Base-by-base conservation (phyloP, 2,113 vertebrate genomes). In the Apistogramma diplotaenia region DNA sequence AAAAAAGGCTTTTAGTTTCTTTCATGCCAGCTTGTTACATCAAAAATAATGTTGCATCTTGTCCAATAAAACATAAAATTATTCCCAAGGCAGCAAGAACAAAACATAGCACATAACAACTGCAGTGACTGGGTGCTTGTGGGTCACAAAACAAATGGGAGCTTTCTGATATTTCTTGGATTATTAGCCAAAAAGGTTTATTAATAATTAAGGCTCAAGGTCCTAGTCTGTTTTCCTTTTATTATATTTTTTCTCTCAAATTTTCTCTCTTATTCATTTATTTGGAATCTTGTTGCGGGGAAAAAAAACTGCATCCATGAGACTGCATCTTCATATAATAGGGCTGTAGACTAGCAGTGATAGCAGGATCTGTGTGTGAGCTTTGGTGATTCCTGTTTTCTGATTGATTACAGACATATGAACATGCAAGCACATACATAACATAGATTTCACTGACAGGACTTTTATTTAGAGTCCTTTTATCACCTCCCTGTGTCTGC, bases 401-500 rank as follows among this genome's bases (percentile, higher is more conserved):
- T 65, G 33, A 8, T 35, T 35, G 33, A 35, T 8, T 35, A 7
- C 71, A 76, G 83, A 51, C 16, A 49, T 18, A 70, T 46, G 53
- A 70, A 16, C 51, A 55, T 10, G 11, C 58, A 77, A 78, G 56
- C 31, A 61, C 29, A 33, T 60, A 76, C 76, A 54, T 1, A 74
- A 72, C 74, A 61, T 46, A 81, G 60, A 40, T 23, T 7, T 12
- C 33, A 25, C 25, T 54, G 46, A 71, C 40, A 49, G 23, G 65
- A 62, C 27, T 60, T 61, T 37, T 58, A 46, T 53, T 83, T 33
- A 77, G 83, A 51, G 60, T 65, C 29, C 2, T 53, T 43, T 43
- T 43, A 58, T 59, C 62, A 76, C 86, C 85, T 89, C 85, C 83
- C 78, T 49, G 70, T 78, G 70, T 60, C 23, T 80, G 70, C 71